Conservation (phyloP, 2,888 invertebrate species). For the Neria commutata region DNA sequence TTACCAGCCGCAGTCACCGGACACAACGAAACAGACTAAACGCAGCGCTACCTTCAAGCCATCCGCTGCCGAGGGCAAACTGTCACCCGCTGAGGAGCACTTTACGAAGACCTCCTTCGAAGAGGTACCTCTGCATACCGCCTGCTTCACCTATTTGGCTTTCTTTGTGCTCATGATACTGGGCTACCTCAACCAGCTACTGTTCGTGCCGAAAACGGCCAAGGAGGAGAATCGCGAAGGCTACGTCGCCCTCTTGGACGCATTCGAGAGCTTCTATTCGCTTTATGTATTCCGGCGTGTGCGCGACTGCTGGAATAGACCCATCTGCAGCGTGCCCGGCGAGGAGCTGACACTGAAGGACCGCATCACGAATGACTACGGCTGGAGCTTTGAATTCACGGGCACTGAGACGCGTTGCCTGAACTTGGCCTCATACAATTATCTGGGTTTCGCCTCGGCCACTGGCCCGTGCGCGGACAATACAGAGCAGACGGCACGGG, state of each 20-base stretch:
- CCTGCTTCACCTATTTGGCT: constrained; percentile 84
- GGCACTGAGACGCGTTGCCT: constrained; percentile 83
- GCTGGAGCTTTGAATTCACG: constrained; percentile 91
- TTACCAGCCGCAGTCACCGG: constrained; percentile 35
- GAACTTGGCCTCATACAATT: constrained; percentile 98
- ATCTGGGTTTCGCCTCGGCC: constrained; percentile 93
- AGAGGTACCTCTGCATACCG: constrained; percentile 75
- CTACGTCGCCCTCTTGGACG: constrained; percentile 81
- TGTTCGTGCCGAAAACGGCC: constrained; percentile 82
- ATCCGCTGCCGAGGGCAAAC: constrained; percentile 44
- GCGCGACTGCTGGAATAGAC: constrained; percentile 94
- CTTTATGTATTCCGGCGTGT: constrained; percentile 92
- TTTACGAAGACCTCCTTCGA: constrained; percentile 55
- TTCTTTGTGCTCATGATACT: constrained; percentile 92
- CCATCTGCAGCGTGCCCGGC: constrained; percentile 92
- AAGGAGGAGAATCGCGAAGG: constrained; percentile 81
- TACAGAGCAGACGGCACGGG: constrained; percentile 70
- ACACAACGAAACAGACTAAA: constrained; percentile 3
- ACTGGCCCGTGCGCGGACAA: constrained; percentile 78
- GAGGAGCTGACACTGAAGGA: constrained; percentile 84
- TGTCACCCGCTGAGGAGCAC: constrained; percentile 47
- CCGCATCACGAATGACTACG: constrained; percentile 82
- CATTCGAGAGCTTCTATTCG: constrained; percentile 88
- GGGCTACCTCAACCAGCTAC: constrained; percentile 89
- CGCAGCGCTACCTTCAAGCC: constrained; percentile 37